A percentile compares a stretch with the other conserved stretches of the same genome.
Conservation (phyloP, 2,888 invertebrate species). For the Strigamia crassipes region DNA sequence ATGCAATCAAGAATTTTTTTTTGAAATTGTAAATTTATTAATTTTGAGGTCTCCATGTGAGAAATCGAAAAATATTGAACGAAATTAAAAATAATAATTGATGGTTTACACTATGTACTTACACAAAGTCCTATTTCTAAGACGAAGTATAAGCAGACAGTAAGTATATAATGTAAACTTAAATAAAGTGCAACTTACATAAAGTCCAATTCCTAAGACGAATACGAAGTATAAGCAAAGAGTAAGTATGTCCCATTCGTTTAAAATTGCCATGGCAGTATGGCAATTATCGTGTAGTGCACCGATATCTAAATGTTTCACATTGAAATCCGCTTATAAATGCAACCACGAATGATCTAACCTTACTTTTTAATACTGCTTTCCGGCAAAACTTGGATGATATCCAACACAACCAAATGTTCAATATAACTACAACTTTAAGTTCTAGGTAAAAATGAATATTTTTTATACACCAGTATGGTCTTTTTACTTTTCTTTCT, state of each 20-base stretch:
- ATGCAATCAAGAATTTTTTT: neutral
- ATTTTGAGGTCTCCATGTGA: neutral
- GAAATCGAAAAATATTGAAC: neutral
- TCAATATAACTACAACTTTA: too few relatives aligned
- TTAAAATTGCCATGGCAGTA: neutral
- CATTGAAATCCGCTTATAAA: neutral
- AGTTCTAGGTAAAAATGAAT: too few relatives aligned
- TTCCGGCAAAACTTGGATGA: too few relatives aligned
- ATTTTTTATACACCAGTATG: too few relatives aligned
- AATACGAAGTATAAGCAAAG: slow-evolving; percentile 10
- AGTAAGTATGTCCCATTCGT: slow-evolving; percentile 9
- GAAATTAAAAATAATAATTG: neutral
- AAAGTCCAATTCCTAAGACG: neutral
- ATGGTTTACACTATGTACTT: too few relatives aligned
- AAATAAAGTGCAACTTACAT: too few relatives aligned
- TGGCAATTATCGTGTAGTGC: neutral
- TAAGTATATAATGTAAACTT: too few relatives aligned
- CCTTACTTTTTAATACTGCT: too few relatives aligned
- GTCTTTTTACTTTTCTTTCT: too few relatives aligned
- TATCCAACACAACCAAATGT: too few relatives aligned
- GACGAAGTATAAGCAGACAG: neutral
- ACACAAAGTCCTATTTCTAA: neutral
- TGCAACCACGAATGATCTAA: too few relatives aligned
- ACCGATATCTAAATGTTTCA: neutral
- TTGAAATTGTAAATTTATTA: neutral